phyloP scores from a whole-genome alignment of 2,797 vertebrate species.

The Hypotaenidia philippensis region DNA sequence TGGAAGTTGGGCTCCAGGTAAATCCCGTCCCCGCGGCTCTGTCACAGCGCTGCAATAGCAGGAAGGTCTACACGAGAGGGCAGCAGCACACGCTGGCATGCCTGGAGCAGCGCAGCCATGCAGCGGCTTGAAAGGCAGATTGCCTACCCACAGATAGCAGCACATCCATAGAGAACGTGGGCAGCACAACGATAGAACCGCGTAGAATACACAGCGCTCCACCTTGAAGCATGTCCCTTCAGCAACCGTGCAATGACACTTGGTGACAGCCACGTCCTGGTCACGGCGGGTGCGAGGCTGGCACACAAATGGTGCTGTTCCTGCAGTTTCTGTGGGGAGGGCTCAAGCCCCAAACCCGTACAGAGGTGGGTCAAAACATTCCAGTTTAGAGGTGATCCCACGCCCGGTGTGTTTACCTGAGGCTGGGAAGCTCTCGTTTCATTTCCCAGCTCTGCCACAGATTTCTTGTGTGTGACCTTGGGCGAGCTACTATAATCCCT shows the following conservation, averaged over 20 bases:
- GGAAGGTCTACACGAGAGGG: constrained; percentile 65
- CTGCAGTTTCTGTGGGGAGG: neutral
- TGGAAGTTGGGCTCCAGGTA: neutral
- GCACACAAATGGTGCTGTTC: neutral
- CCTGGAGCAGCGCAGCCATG: rapidly evolving
- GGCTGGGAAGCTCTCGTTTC: neutral
- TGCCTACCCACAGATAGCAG: neutral
- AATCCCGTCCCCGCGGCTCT: too few relatives aligned
- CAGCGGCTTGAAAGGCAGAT: neutral
- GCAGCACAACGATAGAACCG: neutral
- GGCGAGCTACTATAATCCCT: constrained; percentile 5
- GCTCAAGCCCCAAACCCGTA: neutral
- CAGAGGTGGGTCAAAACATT: neutral
- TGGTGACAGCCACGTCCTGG: rapidly evolving
- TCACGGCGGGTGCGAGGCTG: neutral
- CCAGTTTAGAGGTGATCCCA: neutral
- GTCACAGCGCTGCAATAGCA: constrained; percentile 39
- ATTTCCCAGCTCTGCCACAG: neutral
- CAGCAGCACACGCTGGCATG: constrained; percentile 44
- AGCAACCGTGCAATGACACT: neutral
- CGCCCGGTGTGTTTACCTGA: neutral
- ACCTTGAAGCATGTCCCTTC: neutral
- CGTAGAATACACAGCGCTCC: rapidly evolving
- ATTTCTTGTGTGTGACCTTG: constrained; percentile 39
- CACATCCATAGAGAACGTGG: too few relatives aligned